phyloP scores from a whole-genome alignment of 2,113 vertebrate genomes.

The Colius striatus region DNA sequence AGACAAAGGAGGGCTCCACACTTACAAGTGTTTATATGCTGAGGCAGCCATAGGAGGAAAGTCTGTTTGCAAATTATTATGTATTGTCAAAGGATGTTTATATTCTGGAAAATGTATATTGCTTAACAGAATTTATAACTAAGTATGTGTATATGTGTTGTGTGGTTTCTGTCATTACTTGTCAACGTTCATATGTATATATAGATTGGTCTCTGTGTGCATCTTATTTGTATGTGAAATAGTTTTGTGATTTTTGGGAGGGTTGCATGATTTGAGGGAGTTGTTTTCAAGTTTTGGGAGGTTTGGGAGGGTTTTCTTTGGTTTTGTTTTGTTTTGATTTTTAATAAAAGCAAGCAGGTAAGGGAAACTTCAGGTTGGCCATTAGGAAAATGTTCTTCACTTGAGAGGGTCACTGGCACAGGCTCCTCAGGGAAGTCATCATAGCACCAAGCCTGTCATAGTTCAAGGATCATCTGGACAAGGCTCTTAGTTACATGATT shows the following conservation, averaged over 20 bases:
- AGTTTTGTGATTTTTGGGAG: background rate
- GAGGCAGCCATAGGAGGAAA: background rate
- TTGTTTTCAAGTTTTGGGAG: too few species aligned
- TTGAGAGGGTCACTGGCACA: background rate
- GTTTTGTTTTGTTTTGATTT: too few species aligned
- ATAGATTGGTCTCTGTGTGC: background rate
- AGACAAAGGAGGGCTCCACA: background rate
- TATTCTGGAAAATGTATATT: background rate
- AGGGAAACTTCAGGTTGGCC: background rate
- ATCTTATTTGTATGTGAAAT: background rate
- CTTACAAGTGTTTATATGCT: background rate
- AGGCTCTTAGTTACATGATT: background rate
- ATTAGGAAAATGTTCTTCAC: background rate
- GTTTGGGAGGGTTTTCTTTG: background rate
- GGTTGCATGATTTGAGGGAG: too few species aligned
- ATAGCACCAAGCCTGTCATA: background rate
- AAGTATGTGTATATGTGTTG: background rate
- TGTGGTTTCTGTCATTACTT: background rate
- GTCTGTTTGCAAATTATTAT: background rate
- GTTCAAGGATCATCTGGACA: background rate
- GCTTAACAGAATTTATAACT: background rate
- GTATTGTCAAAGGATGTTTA: background rate
- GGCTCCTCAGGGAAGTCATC: background rate
- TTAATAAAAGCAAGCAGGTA: background rate
- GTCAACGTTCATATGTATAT: background rate